Percentiles rank a stretch among this genome's conserved stretches.
Evolutionary conservation across 2,888 invertebrate species (phyloP).

Genomic region (Euclidia mi): DNA sequence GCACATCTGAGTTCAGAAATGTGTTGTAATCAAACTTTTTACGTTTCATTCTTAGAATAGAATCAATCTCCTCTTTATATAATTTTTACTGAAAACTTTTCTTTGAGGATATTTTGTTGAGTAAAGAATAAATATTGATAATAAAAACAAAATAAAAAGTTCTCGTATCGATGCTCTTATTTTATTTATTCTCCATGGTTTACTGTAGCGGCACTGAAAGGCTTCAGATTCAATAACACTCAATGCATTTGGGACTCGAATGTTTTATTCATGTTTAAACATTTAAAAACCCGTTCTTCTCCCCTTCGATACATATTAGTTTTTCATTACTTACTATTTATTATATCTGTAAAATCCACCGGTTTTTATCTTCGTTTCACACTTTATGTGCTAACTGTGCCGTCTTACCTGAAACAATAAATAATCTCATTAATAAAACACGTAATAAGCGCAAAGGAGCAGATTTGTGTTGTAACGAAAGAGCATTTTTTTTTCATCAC

Average conservation of each 20-base stretch:
- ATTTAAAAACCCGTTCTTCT: constrained; percentile 22
- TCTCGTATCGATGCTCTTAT: constrained; percentile 20
- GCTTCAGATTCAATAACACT: constrained; percentile 31
- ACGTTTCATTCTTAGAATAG: no score
- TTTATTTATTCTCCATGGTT: constrained; percentile 27
- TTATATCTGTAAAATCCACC: neutral
- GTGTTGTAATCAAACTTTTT: constrained; percentile 4
- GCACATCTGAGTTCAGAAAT: constrained; percentile 6
- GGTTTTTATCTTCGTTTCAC: constrained; percentile 24
- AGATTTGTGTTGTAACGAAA: constrained; percentile 13
- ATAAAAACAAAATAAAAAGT: constrained; percentile 5
- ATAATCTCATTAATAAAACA: constrained; percentile 10
- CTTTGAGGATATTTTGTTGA: no score
- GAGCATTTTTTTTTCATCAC: constrained; percentile 18
- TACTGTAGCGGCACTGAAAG: constrained; percentile 36
- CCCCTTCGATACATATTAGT: neutral
- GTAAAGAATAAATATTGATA: neutral
- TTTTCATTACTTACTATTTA: constrained; percentile 8
- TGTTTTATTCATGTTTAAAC: constrained; percentile 39
- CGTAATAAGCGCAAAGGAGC: neutral
- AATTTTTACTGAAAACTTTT: no score
- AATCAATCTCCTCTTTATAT: constrained; percentile 5
- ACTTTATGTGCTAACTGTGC: constrained; percentile 1
- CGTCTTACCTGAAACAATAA: constrained; percentile 46
- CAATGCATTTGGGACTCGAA: constrained; percentile 28